Evolutionary conservation across 2,113 vertebrate species (phyloP), one percentile per base, ranked within the genome.

Genomic region (Lasiurus cinereus): DNA sequence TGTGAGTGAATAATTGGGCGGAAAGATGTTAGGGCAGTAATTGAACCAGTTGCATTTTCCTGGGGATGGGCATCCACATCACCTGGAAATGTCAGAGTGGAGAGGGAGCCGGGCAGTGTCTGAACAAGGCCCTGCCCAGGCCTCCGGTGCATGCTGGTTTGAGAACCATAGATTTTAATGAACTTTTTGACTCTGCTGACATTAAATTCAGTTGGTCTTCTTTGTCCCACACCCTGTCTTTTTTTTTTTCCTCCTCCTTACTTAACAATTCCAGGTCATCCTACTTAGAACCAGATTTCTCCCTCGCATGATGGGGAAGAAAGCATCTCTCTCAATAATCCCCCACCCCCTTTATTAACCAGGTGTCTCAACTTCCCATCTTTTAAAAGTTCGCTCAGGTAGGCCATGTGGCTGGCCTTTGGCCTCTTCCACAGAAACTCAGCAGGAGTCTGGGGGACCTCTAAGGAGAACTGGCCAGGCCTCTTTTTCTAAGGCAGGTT

Each of bases 101-200:
- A 56, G 10, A 9, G 11, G 2, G 1, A 3, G 39, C 39, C 1
- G 0, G 2, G 2, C 7, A 0, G 2, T 0, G 46, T 9, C 4
- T 13, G 12, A 8, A 24, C 21, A 1, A 22, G 29, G 52, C 7
- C 48, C 64, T 33, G 16, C 2, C 1, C 2, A 8, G 0, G 2
- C 29, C 5, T 64, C 59, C 12, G 6, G 0, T 0, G 31, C 22
- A 0, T 0, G 1, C 10, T 7, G 4, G 7, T 48, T 36, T 27
- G 78, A 39, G 54, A 29, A 31, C 19, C 52, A 0, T 7, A 7
- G 29, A 24, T 48, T 27, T 29, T 31, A 18, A 33, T 13, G 72
- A n/a, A 76, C 56, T 52, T 22, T 31, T 19, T 5, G 21, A 18
- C 54, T 62, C 73, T 10, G 15, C 62, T 59, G 54, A 66, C 9